These are phyloP conservation scores for Ostrea denselamellosa DNA, from an alignment of 1,140 invertebrate genomes.

Conservation along the genomic window DNA sequence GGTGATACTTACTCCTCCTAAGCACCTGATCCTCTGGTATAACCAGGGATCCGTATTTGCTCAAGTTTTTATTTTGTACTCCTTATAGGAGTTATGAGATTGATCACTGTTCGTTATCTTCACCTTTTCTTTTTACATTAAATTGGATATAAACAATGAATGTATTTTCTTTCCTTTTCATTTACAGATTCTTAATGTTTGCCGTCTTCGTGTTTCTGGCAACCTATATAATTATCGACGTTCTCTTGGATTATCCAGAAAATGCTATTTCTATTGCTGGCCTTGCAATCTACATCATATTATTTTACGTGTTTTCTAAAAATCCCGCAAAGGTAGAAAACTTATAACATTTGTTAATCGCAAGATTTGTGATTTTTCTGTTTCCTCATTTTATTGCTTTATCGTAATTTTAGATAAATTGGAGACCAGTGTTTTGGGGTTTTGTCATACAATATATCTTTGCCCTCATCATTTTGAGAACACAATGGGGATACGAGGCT, in stretches of 20 bases:
- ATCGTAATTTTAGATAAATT: constrained; percentile 70
- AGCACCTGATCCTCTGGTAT: no score
- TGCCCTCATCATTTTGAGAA: constrained; percentile 91
- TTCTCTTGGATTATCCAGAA: constrained; percentile 62
- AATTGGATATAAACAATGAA: no score
- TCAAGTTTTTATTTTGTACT: no score
- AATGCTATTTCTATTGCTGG: constrained; percentile 74
- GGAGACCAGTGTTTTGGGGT: constrained; percentile 74
- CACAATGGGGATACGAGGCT: constrained; percentile 86
- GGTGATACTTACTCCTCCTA: no score
- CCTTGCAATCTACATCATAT: constrained; percentile 65
- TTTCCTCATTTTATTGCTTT: not conserved
- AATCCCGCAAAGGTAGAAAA: constrained; percentile 67
- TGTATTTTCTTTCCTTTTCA: not conserved
- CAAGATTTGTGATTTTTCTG: not conserved
- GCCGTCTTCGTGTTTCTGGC: constrained; percentile 58
- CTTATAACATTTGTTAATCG: not conserved
- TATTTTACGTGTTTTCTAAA: constrained; percentile 71
- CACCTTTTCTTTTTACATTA: no score
- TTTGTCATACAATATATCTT: constrained; percentile 80
- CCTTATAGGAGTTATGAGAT: no score
- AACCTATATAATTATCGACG: constrained; percentile 69
- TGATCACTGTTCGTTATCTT: no score
- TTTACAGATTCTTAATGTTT: constrained; percentile 59
- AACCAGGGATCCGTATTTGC: no score